A percentile compares a stretch with the other conserved stretches of the same genome.
These are phyloP conservation scores for Premnoplex brunnescens DNA, from an alignment of 2,797 vertebrate species.

Conservation along the genomic window DNA sequence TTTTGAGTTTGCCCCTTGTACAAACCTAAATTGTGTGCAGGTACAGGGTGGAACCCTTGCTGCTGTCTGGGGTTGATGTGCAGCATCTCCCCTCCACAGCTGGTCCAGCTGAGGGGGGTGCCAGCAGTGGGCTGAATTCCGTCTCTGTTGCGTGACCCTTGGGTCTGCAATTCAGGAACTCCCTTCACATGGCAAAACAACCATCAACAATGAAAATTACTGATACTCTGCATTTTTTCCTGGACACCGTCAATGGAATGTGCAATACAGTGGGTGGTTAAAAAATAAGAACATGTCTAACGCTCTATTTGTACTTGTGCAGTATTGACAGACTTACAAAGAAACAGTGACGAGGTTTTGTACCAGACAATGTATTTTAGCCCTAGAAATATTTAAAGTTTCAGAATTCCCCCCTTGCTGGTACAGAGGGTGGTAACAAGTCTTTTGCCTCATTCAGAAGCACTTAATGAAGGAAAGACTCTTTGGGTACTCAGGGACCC, in stretches of 20 bases:
- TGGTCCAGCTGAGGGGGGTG: neutral
- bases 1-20: neutral
- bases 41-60: neutral
- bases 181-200: fast-evolving
- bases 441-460: neutral
- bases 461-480: neutral
- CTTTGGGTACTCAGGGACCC: neutral
- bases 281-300: neutral
- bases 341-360: neutral
- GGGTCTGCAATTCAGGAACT: fast-evolving
- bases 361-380: neutral
- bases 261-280: neutral
- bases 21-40: fast-evolving
- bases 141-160: fast-evolving
- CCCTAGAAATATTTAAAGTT: neutral
- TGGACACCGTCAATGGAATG: neutral
- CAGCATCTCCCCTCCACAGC: neutral
- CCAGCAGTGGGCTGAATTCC: neutral
- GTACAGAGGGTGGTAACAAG: neutral
- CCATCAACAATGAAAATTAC: neutral
- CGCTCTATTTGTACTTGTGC: neutral
- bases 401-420: neutral
- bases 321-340: neutral
- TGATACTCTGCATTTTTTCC: neutral
- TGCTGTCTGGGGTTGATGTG: neutral